Percentiles rank a stretch among this genome's conserved stretches.
phyloP scores from a whole-genome alignment of 2,888 invertebrate species.

The Aromia moschata region DNA sequence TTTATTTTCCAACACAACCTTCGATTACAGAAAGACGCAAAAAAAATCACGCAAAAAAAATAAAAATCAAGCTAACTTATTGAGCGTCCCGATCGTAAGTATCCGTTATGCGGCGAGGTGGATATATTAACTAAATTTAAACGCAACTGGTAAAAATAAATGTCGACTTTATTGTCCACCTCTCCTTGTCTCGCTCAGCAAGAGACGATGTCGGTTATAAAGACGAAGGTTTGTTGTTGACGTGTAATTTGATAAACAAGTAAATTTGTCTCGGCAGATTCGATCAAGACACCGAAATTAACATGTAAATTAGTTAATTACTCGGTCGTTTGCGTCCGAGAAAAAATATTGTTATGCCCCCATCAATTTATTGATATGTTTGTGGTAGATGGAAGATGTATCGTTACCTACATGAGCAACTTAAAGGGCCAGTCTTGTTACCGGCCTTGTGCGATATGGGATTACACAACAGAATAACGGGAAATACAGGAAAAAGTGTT shows the following conservation, averaged over 20 bases:
- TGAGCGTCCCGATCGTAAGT: neutral
- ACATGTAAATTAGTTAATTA: constrained; percentile 1
- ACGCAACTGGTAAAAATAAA: neutral
- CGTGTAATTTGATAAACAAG: neutral
- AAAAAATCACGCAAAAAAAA: neutral
- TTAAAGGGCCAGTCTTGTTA: neutral
- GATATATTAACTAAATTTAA: neutral
- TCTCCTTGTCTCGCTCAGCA: neutral
- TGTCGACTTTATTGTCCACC: neutral
- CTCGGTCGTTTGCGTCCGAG: neutral
- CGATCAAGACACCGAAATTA: neutral
- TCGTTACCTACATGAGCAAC: neutral
- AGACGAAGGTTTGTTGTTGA: neutral
- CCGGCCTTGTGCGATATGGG: no score
- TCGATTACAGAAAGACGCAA: neutral
- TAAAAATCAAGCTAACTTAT: neutral
- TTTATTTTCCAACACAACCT: neutral
- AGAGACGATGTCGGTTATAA: neutral
- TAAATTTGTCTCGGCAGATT: neutral
- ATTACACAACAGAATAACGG: no score
- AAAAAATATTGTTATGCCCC: neutral
- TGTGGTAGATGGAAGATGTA: neutral
- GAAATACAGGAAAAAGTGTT: no score
- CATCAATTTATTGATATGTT: neutral
- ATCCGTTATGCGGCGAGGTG: neutral